These are phyloP conservation scores for Papilio polytes DNA, from an alignment of 1,140 invertebrate genomes.

Conservation along the genomic window DNA sequence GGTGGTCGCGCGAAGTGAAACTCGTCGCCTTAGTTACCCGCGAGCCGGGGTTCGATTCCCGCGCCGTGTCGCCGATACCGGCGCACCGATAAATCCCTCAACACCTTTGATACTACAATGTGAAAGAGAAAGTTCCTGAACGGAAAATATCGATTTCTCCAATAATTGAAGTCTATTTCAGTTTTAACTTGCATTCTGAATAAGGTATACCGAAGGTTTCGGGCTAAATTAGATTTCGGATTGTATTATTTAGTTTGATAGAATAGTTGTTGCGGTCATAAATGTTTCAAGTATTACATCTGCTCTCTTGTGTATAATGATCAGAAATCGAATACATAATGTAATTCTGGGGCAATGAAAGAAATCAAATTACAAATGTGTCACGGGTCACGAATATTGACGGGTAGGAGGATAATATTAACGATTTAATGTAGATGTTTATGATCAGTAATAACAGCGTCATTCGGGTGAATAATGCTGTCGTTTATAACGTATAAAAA, in stretches of 20 bases:
- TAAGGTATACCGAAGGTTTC: not conserved
- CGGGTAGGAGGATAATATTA: not conserved
- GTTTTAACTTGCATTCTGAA: not conserved
- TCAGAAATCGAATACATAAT: too few species aligned
- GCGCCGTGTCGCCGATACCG: slow-evolving; percentile 64
- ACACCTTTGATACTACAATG: slow-evolving; percentile 73
- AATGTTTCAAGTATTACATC: too few species aligned
- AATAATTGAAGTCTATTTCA: slow-evolving; percentile 52
- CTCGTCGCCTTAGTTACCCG: slow-evolving; percentile 53
- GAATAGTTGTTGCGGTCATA: too few species aligned
- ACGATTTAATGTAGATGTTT: slow-evolving; percentile 12
- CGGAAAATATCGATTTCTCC: slow-evolving; percentile 63
- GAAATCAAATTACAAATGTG: not conserved
- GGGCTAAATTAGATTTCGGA: not conserved
- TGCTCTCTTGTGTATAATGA: too few species aligned
- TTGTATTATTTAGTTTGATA: not conserved
- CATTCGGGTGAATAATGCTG: slow-evolving; percentile 16
- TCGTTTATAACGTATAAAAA: slow-evolving; percentile 24
- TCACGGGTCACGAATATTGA: not conserved
- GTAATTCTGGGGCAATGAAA: not conserved
- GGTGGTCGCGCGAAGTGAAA: slow-evolving; percentile 47
- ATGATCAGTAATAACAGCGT: slow-evolving; percentile 1
- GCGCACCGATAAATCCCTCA: slow-evolving; percentile 70
- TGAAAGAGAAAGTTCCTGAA: slow-evolving; percentile 69
- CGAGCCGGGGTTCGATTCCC: slow-evolving; percentile 67